Percentiles rank a stretch among this genome's conserved stretches.
phyloP scores from a whole-genome alignment of 2,888 invertebrate species.

The Acrobasis repandana region DNA sequence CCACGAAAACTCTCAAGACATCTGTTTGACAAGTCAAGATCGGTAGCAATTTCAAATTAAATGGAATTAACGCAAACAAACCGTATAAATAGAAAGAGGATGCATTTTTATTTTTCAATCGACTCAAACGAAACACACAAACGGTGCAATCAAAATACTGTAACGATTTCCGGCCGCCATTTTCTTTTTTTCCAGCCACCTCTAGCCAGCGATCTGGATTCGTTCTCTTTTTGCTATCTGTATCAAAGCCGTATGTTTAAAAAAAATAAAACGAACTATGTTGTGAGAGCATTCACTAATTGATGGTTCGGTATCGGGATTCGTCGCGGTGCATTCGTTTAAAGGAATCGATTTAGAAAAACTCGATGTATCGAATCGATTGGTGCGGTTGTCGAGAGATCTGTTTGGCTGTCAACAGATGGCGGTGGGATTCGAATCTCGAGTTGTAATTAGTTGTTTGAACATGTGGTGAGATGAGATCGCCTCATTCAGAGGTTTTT shows the following conservation, averaged over 20 bases:
- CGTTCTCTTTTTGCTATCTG: conserved; percentile 56
- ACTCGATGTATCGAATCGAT: conserved; percentile 71
- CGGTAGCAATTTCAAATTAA: conserved; percentile 11
- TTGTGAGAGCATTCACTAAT: conserved; percentile 75
- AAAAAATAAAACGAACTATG: conserved; percentile 49
- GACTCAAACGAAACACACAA: conserved; percentile 54
- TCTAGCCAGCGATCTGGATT: conserved; percentile 49
- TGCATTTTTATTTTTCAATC: conserved; percentile 52
- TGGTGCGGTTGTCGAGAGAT: conserved; percentile 63
- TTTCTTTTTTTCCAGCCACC: conserved; percentile 59
- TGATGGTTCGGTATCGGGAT: conserved; percentile 63
- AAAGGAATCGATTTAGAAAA: conserved; percentile 44
- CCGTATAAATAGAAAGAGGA: conserved; percentile 31
- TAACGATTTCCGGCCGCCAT: conserved; percentile 64
- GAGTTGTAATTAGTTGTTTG: conserved; percentile 52
- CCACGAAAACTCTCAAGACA: neutral
- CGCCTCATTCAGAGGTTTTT: conserved; percentile 48
- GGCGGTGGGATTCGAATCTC: conserved; percentile 54
- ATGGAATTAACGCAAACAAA: conserved; percentile 27
- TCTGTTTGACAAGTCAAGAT: conserved; percentile 2
- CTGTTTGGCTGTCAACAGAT: conserved; percentile 62
- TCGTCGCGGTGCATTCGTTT: conserved; percentile 59
- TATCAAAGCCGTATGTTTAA: conserved; percentile 68
- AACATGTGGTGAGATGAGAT: conserved; percentile 52
- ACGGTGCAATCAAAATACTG: conserved; percentile 62